Base-by-base conservation (phyloP, 2,113 vertebrate genomes). In the Connochaetes taurinus region DNA sequence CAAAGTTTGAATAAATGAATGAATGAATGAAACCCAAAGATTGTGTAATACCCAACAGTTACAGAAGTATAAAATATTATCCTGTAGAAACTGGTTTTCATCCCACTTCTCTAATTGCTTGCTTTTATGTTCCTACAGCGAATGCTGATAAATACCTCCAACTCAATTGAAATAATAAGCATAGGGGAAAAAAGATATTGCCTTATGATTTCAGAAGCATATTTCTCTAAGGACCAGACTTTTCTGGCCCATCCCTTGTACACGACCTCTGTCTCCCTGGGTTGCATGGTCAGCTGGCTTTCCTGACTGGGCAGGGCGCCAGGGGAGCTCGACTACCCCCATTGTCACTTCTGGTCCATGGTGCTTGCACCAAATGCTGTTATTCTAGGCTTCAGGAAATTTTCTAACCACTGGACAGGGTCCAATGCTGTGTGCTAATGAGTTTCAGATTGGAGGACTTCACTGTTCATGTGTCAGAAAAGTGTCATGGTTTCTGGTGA, bases 351-450 rank as follows among this genome's bases (percentile, higher is more conserved):
- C 98, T 98, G 98, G 98, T 98, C 94, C 93, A 98, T 98, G 98
- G 98, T 97, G 98, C 98, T 98, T 97, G 97, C 98, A 98, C 98
- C 98, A 97, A 98, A 98, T 91, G 98, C 99, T 99, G 98, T 98
- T 98, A 98, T 98, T 99, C 98, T 97, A 98, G 98, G 98, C 98
- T 98, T 98, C 98, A 98, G 98, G 99, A 99, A 98, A 99, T 98
- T 98, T 99, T 99, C 98, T 98, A 99, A 99, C 99, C 98, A 97
- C 99, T 99, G 99, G 99, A 99, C 94, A 53, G 98, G 98, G 98
- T 99, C 99, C 99, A 99, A 98, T 97, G 96, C 98, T 94, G 98
- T 80, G 97, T 98, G 99, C 99, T 99, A 99, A 99, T 99, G 99
- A 99, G 99, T 99, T 99, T 99, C 99, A 99, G 99, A 99, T 98